Evolutionary conservation across 2,797 vertebrate species (phyloP), one percentile per base, ranked within the genome.

Genomic region (Neosilurus hyrtlii): DNA sequence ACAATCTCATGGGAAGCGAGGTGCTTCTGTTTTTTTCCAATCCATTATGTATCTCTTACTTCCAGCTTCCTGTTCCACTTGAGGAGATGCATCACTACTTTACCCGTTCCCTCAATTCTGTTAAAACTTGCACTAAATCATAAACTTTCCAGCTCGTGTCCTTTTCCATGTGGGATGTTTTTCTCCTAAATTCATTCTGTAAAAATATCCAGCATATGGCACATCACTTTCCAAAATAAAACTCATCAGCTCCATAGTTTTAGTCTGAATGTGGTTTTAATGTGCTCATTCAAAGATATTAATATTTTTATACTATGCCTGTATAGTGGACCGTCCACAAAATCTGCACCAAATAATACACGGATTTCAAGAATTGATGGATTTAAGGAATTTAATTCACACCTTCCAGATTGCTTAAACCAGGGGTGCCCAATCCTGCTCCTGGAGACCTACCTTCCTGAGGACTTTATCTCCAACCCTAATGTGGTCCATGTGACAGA

Each of bases 21-120:
- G 59, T 71, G 83, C 72, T 85, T 81, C 66, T 75, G 77, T 68
- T 83, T 78, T 30, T 70, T 76, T 59, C 59, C 51, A 56, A 51
- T 68, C 80, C 37, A 56, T 81, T 35, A 78, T 67, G 35, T 67
- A 76, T 66, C 66, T 67, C 49, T 59, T 51, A 24, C 62, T 81
- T 67, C 70, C 73, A 62, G 15, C 68, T 78, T 67, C 75, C 83
- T 82, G 65, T 84, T 86, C 49, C 80, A 78, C 74, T 56, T 52
- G 16, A 26, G 51, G 66, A 82, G 84, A 66, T 82, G 66, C 74
- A 78, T n/a, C 67, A 43, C 73, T 78, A 57, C 63, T 81, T 85
- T 71, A 52, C 77, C 72, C 62, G 66, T 65, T 59, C 57, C 35
- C 56, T 15, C 37, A 63, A 51, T 67, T 80, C 63, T 66, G 52